phyloP scores from a whole-genome alignment of 1,140 invertebrate genomes.

The Drosophila lowei region DNA sequence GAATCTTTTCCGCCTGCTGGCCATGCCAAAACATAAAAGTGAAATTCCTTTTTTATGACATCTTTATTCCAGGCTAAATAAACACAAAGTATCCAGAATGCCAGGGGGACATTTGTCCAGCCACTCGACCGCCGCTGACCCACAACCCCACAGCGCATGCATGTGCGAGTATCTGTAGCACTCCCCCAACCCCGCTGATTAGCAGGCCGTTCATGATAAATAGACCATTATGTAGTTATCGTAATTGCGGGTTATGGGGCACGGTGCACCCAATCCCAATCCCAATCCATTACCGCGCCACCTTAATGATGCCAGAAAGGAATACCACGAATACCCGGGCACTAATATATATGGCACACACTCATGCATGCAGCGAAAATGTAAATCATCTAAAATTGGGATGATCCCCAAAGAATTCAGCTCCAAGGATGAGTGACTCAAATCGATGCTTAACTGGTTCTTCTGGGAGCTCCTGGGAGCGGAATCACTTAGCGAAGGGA shows the following conservation, averaged over 20 bases:
- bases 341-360: too few relatives aligned
- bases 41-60: constrained; percentile 81
- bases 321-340: too few relatives aligned
- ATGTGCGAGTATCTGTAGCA: background rate
- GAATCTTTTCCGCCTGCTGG: constrained; percentile 68
- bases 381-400: constrained; percentile 15
- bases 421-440: too few relatives aligned
- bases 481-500: too few relatives aligned
- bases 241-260: constrained; percentile 51
- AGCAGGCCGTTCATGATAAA: constrained; percentile 74
- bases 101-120: constrained; percentile 59
- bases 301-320: constrained; percentile 5
- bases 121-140: constrained; percentile 9
- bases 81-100: constrained; percentile 71
- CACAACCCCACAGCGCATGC: background rate
- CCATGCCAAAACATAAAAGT: constrained; percentile 74
- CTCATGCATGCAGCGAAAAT: background rate
- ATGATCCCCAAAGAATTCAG: constrained; percentile 8
- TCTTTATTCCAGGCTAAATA: constrained; percentile 76
- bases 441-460: background rate
- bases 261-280: background rate
- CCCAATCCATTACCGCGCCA: constrained; percentile 23
- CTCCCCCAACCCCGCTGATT: constrained; percentile 43
- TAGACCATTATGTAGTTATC: constrained; percentile 69
- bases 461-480: too few relatives aligned